phyloP scores from a whole-genome alignment of 2,797 vertebrate genomes.

The Steatocranus sp. region DNA sequence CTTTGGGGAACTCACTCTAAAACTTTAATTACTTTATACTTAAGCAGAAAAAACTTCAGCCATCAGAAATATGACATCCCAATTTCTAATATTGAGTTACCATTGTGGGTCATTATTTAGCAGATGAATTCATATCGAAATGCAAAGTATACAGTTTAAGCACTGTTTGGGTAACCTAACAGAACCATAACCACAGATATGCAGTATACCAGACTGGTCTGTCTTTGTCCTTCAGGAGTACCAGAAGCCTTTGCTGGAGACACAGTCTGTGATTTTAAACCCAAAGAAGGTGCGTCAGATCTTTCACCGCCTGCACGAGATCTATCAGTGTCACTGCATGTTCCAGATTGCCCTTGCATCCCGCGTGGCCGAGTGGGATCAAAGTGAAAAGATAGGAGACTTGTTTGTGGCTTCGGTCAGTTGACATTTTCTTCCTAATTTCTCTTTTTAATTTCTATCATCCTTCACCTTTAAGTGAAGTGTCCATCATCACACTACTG shows the following conservation, averaged over 20 bases:
- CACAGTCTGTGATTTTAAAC: conserved; percentile 80
- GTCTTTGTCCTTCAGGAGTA: conserved; percentile 75
- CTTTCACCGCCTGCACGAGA: conserved; percentile 84
- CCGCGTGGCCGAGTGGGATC: conserved; percentile 86
- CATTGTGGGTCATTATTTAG: neutral
- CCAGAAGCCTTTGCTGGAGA: conserved; percentile 82
- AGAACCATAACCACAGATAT: neutral
- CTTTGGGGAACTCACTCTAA: neutral
- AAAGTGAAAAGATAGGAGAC: conserved; percentile 85
- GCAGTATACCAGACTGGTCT: neutral
- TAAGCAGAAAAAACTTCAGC: neutral
- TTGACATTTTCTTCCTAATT: neutral
- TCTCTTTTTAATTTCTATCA: neutral
- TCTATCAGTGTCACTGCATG: conserved; percentile 90
- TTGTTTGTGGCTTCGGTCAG: conserved; percentile 90
- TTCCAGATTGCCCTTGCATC: conserved; percentile 89
- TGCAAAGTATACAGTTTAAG: neutral
- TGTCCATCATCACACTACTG: neutral
- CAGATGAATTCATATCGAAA: neutral
- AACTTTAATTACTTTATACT: neutral
- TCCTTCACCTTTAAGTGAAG: neutral
- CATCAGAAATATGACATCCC: neutral
- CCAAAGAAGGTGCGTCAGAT: conserved; percentile 81
- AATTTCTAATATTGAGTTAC: neutral
- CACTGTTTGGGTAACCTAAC: neutral